A percentile compares a stretch with the other conserved stretches of the same genome.
Evolutionary conservation across 1,140 invertebrate genomes (phyloP).

Genomic region (Panagrolaimus sp.): DNA sequence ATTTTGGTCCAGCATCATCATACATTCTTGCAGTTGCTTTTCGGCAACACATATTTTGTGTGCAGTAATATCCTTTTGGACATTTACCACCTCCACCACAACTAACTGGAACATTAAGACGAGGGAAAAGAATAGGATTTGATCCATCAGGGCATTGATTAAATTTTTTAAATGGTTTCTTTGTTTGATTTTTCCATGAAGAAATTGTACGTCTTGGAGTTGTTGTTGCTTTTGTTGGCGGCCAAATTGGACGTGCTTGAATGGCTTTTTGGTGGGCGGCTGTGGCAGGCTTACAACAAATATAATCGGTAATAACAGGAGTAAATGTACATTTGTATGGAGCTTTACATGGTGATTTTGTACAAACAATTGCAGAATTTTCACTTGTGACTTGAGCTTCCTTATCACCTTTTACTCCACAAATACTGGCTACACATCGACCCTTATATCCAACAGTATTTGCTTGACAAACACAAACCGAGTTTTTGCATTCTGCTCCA

Average conservation of each 20-base stretch:
- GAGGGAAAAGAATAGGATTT: conserved; percentile 41
- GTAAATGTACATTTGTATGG: conserved; percentile 38
- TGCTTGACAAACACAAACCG: conserved; percentile 32
- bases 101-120: conserved; percentile 38
- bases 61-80: conserved; percentile 37
- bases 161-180: too few relatives aligned
- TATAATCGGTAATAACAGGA: conserved; percentile 38
- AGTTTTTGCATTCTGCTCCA: conserved; percentile 36
- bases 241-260: conserved; percentile 12
- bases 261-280: neutral
- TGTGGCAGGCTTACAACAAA: conserved; percentile 35
- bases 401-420: neutral
- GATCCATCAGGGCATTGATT: conserved; percentile 41
- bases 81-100: conserved; percentile 35
- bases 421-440: conserved; percentile 34
- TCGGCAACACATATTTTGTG: conserved; percentile 38
- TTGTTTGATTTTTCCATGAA: neutral
- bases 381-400: neutral
- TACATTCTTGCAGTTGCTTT: conserved; percentile 15
- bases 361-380: neutral
- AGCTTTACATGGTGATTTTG: neutral
- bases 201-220: conserved; percentile 1
- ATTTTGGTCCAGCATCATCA: conserved; percentile 12
- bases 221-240: neutral
- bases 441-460: conserved; percentile 43